phyloP scores from a whole-genome alignment of 2,888 invertebrate species.

The Osmoderma eremita region DNA sequence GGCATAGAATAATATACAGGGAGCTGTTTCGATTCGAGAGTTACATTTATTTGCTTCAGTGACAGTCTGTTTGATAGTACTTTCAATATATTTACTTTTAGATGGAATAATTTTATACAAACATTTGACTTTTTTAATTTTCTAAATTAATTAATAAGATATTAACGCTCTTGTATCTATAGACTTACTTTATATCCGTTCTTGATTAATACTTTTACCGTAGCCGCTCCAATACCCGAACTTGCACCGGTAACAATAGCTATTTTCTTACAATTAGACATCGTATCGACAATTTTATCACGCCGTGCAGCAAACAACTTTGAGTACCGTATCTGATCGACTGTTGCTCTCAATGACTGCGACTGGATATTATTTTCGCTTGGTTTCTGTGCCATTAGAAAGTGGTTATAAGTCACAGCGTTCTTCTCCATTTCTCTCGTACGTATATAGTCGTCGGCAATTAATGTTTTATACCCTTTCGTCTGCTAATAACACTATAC shows the following conservation, averaged over 20 bases:
- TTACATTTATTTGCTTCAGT: too few species aligned
- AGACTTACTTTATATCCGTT: slow-evolving; percentile 30
- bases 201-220: slow-evolving; percentile 8
- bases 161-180: background rate
- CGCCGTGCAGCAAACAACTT: background rate
- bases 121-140: too few species aligned
- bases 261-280: slow-evolving; percentile 13
- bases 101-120: too few species aligned
- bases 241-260: slow-evolving; percentile 30
- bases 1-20: too few species aligned
- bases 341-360: background rate
- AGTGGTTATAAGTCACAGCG: background rate
- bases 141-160: background rate
- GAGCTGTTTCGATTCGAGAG: too few species aligned
- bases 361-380: background rate
- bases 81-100: too few species aligned
- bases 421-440: background rate
- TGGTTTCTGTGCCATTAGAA: slow-evolving; percentile 13
- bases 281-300: too few species aligned
- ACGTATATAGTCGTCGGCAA: background rate
- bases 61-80: too few species aligned
- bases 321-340: background rate
- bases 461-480: background rate
- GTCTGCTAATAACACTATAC: too few species aligned
- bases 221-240: slow-evolving; percentile 18